Evolutionary conservation across 2,113 vertebrate genomes (phyloP).

Genomic region (Tichodroma muraria): DNA sequence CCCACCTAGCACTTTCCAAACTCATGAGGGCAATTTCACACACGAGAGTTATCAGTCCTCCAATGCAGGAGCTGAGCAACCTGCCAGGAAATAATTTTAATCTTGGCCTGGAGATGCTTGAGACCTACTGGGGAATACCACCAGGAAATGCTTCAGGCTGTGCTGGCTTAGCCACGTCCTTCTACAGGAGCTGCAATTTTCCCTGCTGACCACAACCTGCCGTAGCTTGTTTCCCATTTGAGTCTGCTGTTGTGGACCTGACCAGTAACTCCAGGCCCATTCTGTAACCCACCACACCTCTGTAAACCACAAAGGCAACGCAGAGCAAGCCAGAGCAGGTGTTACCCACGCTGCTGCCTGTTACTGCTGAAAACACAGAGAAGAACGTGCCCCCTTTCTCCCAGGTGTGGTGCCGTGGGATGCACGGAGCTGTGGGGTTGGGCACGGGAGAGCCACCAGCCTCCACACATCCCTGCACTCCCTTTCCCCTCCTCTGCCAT

Average conservation of each 20-base stretch:
- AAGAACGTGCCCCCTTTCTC: background rate
- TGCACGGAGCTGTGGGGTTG: rapidly evolving
- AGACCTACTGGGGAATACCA: background rate
- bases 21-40: background rate
- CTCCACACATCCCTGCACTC: background rate
- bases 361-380: background rate
- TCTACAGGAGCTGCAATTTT: background rate
- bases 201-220: background rate
- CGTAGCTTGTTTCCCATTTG: rapidly evolving
- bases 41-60: background rate
- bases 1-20: background rate
- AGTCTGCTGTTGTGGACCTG: background rate
- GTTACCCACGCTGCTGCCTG: background rate
- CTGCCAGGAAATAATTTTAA: background rate
- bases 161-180: background rate
- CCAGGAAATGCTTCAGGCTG: background rate
- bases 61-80: background rate
- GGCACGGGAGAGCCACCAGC: background rate
- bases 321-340: background rate
- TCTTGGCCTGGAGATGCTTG: background rate
- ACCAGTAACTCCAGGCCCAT: background rate
- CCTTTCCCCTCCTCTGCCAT: background rate
- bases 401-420: rapidly evolving
- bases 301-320: background rate
- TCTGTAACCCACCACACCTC: background rate